Conservation (phyloP, 2,113 vertebrate genomes). For the Corythaeola cristata region DNA sequence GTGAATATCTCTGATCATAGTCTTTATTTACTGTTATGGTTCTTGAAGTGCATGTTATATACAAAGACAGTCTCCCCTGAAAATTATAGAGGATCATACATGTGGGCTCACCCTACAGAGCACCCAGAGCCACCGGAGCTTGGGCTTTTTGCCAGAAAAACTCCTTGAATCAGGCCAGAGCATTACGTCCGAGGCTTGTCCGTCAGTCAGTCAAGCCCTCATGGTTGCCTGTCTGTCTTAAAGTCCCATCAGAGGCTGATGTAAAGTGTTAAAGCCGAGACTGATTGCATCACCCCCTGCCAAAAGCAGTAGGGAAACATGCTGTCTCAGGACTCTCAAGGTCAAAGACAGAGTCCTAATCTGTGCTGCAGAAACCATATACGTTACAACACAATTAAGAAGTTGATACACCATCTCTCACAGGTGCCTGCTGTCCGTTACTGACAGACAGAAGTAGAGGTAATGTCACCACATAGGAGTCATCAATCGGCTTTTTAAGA, state of each 20-base stretch:
- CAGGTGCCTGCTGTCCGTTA: neutral
- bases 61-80: neutral
- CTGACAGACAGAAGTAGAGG: neutral
- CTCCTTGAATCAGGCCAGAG: neutral
- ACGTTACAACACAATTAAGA: neutral
- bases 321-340: neutral
- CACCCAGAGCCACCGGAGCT: neutral
- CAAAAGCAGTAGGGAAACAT: neutral
- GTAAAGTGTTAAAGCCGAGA: neutral
- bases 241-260: neutral
- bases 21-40: neutral
- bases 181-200: neutral
- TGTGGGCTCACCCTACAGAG: neutral
- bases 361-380: neutral
- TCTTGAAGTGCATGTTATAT: neutral
- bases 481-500: neutral
- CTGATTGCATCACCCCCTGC: neutral
- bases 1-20: neutral
- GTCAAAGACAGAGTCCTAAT: neutral
- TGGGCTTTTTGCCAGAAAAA: neutral
- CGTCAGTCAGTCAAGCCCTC: neutral
- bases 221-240: neutral
- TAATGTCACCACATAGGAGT: neutral
- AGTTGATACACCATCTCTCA: neutral
- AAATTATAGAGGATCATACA: accelerated